Conservation (phyloP, 2,888 invertebrate genomes). For the Agrochola circellaris region DNA sequence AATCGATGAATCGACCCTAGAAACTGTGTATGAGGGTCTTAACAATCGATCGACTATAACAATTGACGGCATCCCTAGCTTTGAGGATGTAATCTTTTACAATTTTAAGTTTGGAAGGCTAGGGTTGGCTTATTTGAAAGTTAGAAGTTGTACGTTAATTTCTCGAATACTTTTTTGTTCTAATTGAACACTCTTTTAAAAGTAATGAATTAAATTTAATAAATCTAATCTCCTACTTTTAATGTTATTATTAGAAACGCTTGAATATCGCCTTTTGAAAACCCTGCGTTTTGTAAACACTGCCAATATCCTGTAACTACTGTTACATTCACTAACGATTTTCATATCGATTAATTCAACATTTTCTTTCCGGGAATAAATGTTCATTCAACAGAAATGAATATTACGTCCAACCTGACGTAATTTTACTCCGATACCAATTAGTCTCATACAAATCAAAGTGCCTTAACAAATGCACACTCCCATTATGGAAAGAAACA, state of each 20-base stretch:
- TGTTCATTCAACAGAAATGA: too few species aligned
- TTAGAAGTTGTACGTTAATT: neutral
- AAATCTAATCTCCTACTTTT: too few species aligned
- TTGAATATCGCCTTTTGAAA: too few species aligned
- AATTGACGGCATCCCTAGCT: conserved; percentile 66
- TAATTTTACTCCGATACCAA: neutral
- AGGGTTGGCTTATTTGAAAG: conserved; percentile 17
- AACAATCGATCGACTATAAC: conserved; percentile 74
- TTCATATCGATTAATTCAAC: neutral
- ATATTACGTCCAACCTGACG: too few species aligned
- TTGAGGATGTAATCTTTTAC: conserved; percentile 61
- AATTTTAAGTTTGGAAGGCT: conserved; percentile 61
- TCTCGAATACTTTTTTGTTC: neutral
- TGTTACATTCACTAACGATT: too few species aligned
- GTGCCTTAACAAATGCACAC: neutral
- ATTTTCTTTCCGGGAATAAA: neutral
- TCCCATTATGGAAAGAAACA: neutral
- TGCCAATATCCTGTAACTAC: too few species aligned
- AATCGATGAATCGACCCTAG: conserved; percentile 78
- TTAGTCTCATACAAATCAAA: neutral
- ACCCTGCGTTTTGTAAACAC: too few species aligned
- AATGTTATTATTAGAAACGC: too few species aligned
- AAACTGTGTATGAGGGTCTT: conserved; percentile 74
- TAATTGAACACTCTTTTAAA: neutral
- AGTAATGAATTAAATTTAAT: too few species aligned